Percentiles rank a stretch among this genome's conserved stretches.
Evolutionary conservation across 2,113 vertebrate genomes (phyloP).

Genomic region (Tetrax tetrax): DNA sequence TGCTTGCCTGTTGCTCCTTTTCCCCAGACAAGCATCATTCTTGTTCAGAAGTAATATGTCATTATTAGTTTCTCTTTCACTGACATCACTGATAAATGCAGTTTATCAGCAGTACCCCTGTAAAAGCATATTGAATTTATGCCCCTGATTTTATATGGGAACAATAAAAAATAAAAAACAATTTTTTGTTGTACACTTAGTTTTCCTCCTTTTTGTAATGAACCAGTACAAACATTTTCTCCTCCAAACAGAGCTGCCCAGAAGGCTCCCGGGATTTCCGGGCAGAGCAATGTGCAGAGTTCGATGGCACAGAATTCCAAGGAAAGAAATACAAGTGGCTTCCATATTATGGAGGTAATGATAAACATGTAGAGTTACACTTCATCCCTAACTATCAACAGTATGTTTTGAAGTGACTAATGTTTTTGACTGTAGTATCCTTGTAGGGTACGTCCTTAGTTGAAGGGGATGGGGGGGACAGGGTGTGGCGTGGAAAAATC

Average conservation of each 20-base stretch:
- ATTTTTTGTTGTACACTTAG: not conserved
- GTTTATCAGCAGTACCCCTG: not conserved
- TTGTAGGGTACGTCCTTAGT: not conserved
- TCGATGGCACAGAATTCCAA: conserved; percentile 87
- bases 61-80: not conserved
- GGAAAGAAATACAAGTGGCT: conserved; percentile 91
- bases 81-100: not conserved
- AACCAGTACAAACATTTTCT: not conserved
- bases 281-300: conserved; percentile 91
- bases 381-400: not conserved
- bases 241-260: conserved; percentile 83
- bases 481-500: not conserved
- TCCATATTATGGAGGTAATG: conserved; percentile 90
- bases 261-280: conserved; percentile 87
- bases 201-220: not conserved
- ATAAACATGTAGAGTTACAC: not conserved
- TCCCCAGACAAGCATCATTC: not conserved
- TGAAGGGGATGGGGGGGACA: not conserved
- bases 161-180: not conserved
- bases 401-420: not conserved
- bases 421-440: not conserved
- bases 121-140: not conserved
- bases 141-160: not conserved
- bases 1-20: not conserved
- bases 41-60: not conserved